Evolutionary conservation across 2,888 invertebrate genomes (phyloP), one percentile per base, ranked within the genome.

Genomic region (Hyposoter didymator): DNA sequence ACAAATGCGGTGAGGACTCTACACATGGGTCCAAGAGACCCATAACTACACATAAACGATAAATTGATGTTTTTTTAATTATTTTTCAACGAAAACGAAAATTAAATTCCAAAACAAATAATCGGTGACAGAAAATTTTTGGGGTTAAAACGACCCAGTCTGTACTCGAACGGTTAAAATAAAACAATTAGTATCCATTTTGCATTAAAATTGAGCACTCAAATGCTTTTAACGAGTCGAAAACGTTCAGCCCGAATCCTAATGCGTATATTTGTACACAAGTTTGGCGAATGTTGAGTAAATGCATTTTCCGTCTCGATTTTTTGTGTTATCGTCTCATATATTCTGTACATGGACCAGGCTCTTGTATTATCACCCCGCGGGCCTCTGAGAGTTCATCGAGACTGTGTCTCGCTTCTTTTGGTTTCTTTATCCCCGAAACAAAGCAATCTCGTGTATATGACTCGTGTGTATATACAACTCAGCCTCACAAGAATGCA

Each of bases 391-490:
- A 75, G 39, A 55, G 78, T 70, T 73, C 76, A 69, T 47, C 12
- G 45, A 17, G 52, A 69, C 74, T 69, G 59, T 82, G 67, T 73
- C 62, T 81, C 82, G 70, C 82, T 84, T 73, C 80, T 85, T 67
- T 78, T 74, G 66, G 35, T 62, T 90, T 92, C 92, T 91, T 91
- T 90, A 90, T 90, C 89, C 91, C 91, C 32, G 35, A 92, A 93
- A 92, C 93, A 92, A 93, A 93, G 91, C 91, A 92, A 92, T 92
- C 91, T 91, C 89, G 90, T 89, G 87, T 74, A 62, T 83, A 81
- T 45, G 62, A 69, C 74, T 76, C 47, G 47, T 81, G 73, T 70
- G 62, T 62, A 78, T 62, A 78, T 45, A 64, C 22, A 59, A 39
- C 64, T 45, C 62, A 17, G 52, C 78, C 45, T 74, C 45, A 32